These are phyloP conservation scores for Anarrhichthys ocellatus DNA, from an alignment of 2,113 vertebrate genomes.

Conservation along the genomic window DNA sequence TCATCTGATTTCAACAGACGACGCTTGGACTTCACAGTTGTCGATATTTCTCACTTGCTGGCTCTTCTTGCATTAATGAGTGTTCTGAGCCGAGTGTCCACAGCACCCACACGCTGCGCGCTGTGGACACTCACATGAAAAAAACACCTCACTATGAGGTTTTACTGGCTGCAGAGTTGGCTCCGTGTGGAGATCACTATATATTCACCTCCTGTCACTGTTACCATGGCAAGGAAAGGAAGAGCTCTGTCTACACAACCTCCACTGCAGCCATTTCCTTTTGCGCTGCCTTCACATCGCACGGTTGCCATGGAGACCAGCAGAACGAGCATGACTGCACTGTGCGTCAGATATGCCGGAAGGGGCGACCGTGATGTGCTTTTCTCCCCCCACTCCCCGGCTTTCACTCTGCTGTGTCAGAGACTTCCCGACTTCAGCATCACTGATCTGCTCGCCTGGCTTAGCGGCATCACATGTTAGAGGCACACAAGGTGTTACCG, in stretches of 20 bases:
- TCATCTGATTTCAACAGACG: constrained; percentile 50
- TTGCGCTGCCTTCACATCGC: constrained; percentile 74
- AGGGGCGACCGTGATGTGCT: constrained; percentile 74
- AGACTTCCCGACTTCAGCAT: constrained; percentile 69
- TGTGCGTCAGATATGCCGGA: constrained; percentile 81
- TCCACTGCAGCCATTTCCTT: constrained; percentile 78
- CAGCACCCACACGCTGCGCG: constrained; percentile 60
- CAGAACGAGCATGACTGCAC: constrained; percentile 79
- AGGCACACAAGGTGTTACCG: constrained; percentile 24
- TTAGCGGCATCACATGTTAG: constrained; percentile 43
- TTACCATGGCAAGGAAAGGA: constrained; percentile 82
- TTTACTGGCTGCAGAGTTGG: constrained; percentile 61
- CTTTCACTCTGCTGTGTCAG: constrained; percentile 80
- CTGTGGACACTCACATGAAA: constrained; percentile 58
- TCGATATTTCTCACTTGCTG: constrained; percentile 61
- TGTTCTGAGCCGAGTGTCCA: constrained; percentile 48
- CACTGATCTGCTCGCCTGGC: constrained; percentile 50
- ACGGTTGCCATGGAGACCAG: constrained; percentile 77
- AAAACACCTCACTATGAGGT: constrained; percentile 68
- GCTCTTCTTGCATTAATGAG: constrained; percentile 68
- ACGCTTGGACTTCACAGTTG: constrained; percentile 48
- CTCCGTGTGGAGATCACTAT: constrained; percentile 70
- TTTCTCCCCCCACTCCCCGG: constrained; percentile 62
- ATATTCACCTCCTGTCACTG: constrained; percentile 79
- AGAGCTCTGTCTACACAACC: constrained; percentile 76